A percentile compares a stretch with the other conserved stretches of the same genome.
These are phyloP conservation scores for Vipera ursinii DNA, from an alignment of 2,797 vertebrate species.

Conservation along the genomic window DNA sequence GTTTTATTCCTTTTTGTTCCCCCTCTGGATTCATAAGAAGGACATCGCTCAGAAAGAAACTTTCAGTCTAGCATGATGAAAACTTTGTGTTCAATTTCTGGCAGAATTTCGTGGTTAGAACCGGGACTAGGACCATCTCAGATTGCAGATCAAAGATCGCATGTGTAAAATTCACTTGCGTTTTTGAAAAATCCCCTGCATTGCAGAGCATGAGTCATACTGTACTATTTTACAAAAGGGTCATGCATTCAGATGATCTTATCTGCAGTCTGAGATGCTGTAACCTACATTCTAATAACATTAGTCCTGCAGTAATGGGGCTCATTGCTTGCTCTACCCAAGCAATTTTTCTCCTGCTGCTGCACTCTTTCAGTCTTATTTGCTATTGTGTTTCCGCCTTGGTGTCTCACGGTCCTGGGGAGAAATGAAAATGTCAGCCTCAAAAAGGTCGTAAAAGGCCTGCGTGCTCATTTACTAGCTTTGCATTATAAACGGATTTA, in stretches of 20 bases:
- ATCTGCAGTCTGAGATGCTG: background rate
- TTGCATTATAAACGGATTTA: constrained; percentile 39
- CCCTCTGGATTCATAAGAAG: background rate
- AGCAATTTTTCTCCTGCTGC: constrained; percentile 12
- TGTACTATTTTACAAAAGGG: background rate
- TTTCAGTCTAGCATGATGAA: background rate
- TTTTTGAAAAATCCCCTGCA: background rate
- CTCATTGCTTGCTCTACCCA: constrained; percentile 24
- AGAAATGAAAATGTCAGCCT: constrained; percentile 32
- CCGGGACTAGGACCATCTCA: background rate
- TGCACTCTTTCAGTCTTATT: constrained; percentile 13
- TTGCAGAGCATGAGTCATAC: background rate
- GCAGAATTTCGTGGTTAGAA: background rate
- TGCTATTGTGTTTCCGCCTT: constrained; percentile 39
- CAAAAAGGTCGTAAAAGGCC: background rate
- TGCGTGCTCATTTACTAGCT: constrained; percentile 23
- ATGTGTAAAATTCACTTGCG: background rate
- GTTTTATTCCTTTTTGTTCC: background rate
- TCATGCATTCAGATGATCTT: background rate
- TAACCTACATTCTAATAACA: background rate
- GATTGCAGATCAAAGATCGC: background rate
- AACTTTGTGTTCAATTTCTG: background rate
- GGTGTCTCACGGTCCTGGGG: constrained; percentile 26
- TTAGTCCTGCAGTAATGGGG: background rate
- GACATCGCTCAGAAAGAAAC: background rate